Evolutionary conservation across 2,113 vertebrate genomes (phyloP).

Genomic region (Antennarius striatus): DNA sequence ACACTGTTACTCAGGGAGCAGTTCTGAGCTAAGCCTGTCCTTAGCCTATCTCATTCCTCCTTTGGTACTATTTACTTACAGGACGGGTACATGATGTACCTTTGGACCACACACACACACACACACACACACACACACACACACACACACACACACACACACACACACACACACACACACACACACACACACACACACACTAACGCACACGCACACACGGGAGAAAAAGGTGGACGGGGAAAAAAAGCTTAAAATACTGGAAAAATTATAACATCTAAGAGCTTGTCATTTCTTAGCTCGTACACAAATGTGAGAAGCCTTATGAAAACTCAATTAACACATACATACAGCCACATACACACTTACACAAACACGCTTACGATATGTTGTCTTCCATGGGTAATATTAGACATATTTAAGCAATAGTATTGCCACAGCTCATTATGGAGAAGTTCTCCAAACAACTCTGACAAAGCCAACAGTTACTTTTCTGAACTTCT

Average conservation of each 20-base stretch:
- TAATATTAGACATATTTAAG: not conserved
- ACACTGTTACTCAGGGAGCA: constrained; percentile 50
- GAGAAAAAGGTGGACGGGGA: too few relatives aligned
- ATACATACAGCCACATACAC: too few relatives aligned
- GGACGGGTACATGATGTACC: constrained; percentile 43
- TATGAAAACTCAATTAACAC: too few relatives aligned
- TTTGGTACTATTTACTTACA: constrained; percentile 40
- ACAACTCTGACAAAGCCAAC: constrained; percentile 30
- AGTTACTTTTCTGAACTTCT: constrained; percentile 21
- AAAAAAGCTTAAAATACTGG: too few relatives aligned
- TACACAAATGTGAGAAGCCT: too few relatives aligned
- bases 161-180: too few relatives aligned
- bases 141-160: too few relatives aligned
- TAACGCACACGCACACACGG: too few relatives aligned
- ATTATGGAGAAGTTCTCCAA: constrained; percentile 34
- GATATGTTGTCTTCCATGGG: constrained; percentile 1
- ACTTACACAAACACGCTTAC: not conserved
- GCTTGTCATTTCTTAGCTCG: too few relatives aligned
- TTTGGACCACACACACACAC: not conserved
- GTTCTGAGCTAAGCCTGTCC: constrained; percentile 33
- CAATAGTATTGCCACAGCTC: constrained; percentile 26
- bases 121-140: too few relatives aligned
- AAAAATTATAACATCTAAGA: too few relatives aligned
- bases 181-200: too few relatives aligned
- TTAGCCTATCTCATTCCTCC: constrained; percentile 39